A percentile compares a stretch with the other conserved stretches of the same genome.
Evolutionary conservation across 1,140 invertebrate species (phyloP).

Genomic region (Olivierus martensii): DNA sequence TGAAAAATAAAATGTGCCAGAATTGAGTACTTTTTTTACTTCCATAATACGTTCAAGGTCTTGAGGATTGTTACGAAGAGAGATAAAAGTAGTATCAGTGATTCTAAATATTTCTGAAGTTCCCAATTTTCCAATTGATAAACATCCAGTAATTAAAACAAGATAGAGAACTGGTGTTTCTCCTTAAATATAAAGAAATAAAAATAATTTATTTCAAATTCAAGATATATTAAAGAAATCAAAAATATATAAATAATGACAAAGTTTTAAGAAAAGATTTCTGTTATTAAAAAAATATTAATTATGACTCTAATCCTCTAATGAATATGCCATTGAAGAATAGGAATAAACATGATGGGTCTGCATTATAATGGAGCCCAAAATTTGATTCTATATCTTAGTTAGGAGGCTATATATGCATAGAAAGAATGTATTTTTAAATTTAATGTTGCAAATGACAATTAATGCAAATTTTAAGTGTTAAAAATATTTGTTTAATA

Average conservation of each 20-base stretch:
- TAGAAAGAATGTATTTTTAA: too few species aligned
- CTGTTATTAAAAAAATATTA: not conserved
- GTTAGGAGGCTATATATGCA: too few species aligned
- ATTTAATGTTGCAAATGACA: too few species aligned
- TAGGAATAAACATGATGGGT: too few species aligned
- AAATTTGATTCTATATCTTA: too few species aligned
- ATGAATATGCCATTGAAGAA: too few species aligned
- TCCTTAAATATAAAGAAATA: conserved; percentile 41
- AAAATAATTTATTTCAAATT: not conserved
- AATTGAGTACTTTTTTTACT: conserved; percentile 65
- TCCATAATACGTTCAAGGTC: conserved; percentile 68
- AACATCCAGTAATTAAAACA: conserved; percentile 84
- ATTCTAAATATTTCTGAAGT: conserved; percentile 89
- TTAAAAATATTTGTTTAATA: too few species aligned
- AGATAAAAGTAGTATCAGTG: conserved; percentile 77
- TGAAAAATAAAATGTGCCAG: conserved; percentile 93
- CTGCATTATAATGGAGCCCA: too few species aligned
- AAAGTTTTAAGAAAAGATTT: not conserved
- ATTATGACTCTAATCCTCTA: not conserved
- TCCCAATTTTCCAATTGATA: conserved; percentile 84
- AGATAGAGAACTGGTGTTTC: conserved; percentile 70
- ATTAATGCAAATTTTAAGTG: too few species aligned
- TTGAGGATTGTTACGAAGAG: conserved; percentile 55
- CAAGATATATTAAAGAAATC: conserved; percentile 2
- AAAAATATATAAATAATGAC: conserved; percentile 5